Percentiles rank a stretch among this genome's conserved stretches.
Evolutionary conservation across 2,797 vertebrate species (phyloP).

Genomic region (Sebastes melanostomus): DNA sequence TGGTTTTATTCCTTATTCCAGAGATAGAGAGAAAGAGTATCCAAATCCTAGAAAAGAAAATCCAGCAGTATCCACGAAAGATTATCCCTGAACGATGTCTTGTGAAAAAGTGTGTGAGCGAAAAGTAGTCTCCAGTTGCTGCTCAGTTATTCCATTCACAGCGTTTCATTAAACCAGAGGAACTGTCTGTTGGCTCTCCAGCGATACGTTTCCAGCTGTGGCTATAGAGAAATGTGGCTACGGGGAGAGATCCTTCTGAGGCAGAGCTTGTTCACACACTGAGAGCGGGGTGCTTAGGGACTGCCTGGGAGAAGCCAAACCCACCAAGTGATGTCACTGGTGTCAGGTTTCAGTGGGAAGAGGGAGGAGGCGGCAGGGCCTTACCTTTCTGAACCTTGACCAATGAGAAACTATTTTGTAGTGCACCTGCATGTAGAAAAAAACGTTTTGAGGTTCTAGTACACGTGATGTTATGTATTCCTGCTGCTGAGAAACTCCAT

Average conservation of each 20-base stretch:
- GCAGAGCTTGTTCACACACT: conserved; percentile 80
- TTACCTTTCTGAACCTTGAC: conserved; percentile 71
- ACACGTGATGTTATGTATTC: conserved; percentile 58
- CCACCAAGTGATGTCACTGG: conserved; percentile 79
- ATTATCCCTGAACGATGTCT: conserved; percentile 67
- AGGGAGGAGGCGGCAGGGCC: conserved; percentile 54
- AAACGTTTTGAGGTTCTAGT: neutral
- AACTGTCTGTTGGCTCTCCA: conserved; percentile 52
- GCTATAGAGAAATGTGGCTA: conserved; percentile 59
- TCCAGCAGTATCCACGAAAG: conserved; percentile 69
- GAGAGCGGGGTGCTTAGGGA: conserved; percentile 57
- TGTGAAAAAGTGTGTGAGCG: conserved; percentile 43
- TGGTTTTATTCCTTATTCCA: conserved; percentile 70
- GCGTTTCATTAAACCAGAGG: conserved; percentile 50
- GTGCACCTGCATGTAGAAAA: conserved; percentile 64
- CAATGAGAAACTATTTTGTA: conserved; percentile 58
- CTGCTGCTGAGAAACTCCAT: conserved; percentile 30
- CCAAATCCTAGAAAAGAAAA: conserved; percentile 68
- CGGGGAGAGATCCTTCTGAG: conserved; percentile 74
- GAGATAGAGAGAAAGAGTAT: conserved; percentile 26
- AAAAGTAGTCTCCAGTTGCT: conserved; percentile 52
- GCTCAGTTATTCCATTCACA: conserved; percentile 71
- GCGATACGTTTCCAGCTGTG: conserved; percentile 73
- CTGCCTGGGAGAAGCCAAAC: conserved; percentile 74
- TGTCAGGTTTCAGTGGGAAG: conserved; percentile 72